These are phyloP conservation scores for Corythornis leucogaster DNA, from an alignment of 2,797 vertebrate species.

Conservation along the genomic window DNA sequence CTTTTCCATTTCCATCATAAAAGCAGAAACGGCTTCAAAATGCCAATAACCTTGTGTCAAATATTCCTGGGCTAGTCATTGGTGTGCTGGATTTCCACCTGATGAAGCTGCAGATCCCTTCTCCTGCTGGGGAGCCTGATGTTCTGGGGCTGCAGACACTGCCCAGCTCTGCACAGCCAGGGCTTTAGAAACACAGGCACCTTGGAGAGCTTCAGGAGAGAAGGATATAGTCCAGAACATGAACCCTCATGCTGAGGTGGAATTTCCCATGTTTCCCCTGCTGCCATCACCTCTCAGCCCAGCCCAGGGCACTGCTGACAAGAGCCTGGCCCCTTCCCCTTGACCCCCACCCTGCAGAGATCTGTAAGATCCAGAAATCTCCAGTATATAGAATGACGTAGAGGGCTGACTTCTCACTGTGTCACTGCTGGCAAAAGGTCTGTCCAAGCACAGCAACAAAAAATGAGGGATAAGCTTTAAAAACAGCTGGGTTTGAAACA, in stretches of 20 bases:
- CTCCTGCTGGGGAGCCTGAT: conserved; percentile 54
- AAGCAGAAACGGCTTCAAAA: conserved; percentile 46
- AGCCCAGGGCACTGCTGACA: no score
- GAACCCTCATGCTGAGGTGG: no score
- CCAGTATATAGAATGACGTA: background rate
- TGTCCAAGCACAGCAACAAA: background rate
- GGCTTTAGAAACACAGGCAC: background rate
- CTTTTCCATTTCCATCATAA: background rate
- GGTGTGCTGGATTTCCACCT: conserved; percentile 65
- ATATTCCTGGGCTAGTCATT: conserved; percentile 56
- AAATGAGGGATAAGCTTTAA: background rate
- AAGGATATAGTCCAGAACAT: background rate
- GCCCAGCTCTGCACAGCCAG: conserved; percentile 44
- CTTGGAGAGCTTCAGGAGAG: background rate
- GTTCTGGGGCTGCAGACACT: conserved; percentile 56
- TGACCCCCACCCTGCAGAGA: no score
- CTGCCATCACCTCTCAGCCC: no score
- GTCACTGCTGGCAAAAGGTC: background rate
- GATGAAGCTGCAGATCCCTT: conserved; percentile 62
- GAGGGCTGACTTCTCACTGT: background rate
- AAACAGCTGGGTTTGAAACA: background rate
- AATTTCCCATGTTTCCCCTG: no score
- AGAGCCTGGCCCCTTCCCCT: no score
- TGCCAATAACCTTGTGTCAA: conserved; percentile 58
- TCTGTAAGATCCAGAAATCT: no score